These are phyloP conservation scores for Haliclona indistincta DNA, from an alignment of 37 sponge, comb jelly and placozoan species.

Conservation along the genomic window DNA sequence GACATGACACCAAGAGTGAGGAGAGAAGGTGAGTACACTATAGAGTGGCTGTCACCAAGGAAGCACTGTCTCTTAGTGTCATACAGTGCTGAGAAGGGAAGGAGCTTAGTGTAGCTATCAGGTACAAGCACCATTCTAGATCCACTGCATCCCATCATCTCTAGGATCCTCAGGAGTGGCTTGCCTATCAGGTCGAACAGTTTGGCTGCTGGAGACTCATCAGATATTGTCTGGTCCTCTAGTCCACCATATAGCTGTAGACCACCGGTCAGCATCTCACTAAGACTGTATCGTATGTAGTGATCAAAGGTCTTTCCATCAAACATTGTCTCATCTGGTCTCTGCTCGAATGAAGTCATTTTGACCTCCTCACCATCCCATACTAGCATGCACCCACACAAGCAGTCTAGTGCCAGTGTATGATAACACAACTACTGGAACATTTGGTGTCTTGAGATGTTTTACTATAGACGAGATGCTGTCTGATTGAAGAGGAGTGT, in stretches of 20 bases:
- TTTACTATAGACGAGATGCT: slow-evolving; percentile 17
- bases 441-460: not conserved
- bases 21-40: slow-evolving; percentile 59
- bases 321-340: slow-evolving; percentile 46
- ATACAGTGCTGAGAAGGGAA: slow-evolving; percentile 52
- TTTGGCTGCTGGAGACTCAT: too few species aligned
- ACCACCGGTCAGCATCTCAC: slow-evolving; percentile 34
- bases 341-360: slow-evolving; percentile 39
- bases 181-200: slow-evolving; percentile 50
- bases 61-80: slow-evolving; percentile 20
- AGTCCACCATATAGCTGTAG: not conserved
- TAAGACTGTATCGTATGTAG: slow-evolving; percentile 54
- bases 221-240: not conserved
- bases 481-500: slow-evolving; percentile 29
- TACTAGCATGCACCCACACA: slow-evolving; percentile 61
- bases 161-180: slow-evolving; percentile 28
- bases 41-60: slow-evolving; percentile 51
- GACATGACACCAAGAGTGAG: slow-evolving; percentile 56
- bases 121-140: slow-evolving; percentile 44
- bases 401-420: slow-evolving; percentile 62
- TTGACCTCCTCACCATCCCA: not conserved
- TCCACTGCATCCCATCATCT: not conserved
- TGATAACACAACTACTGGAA: slow-evolving; percentile 54
- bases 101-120: slow-evolving; percentile 58
- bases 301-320: slow-evolving; percentile 58